A percentile compares a stretch with the other conserved stretches of the same genome.
Evolutionary conservation across 2,113 vertebrate genomes (phyloP).

Genomic region (Proterorhinus semilunaris): DNA sequence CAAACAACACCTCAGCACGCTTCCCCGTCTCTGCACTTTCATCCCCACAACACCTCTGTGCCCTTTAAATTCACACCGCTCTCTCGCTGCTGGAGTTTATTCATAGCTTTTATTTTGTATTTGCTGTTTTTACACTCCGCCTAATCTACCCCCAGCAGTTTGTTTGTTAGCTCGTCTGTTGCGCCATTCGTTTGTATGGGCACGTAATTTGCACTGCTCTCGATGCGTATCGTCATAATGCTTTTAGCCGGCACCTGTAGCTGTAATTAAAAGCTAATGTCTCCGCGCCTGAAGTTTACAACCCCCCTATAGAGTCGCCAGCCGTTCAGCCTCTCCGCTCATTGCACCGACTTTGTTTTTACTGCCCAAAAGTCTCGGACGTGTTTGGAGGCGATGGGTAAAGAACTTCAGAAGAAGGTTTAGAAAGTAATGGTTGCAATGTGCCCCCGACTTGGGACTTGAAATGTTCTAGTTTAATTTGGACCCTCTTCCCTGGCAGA

Average conservation of each 20-base stretch:
- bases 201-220: not conserved
- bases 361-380: not conserved
- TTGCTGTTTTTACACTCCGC: conserved; percentile 6
- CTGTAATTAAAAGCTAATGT: conserved; percentile 27
- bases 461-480: too few relatives aligned
- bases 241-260: conserved; percentile 22
- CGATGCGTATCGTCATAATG: conserved; percentile 1
- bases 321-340: conserved; percentile 19
- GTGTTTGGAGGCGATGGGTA: not conserved
- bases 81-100: conserved; percentile 13
- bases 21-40: not conserved
- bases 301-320: conserved; percentile 45
- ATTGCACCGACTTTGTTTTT: conserved; percentile 14
- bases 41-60: conserved; percentile 18
- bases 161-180: not conserved
- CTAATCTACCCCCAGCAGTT: not conserved
- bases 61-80: conserved; percentile 12
- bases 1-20: conserved; percentile 1
- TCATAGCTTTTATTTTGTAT: conserved; percentile 14
- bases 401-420: too few relatives aligned
- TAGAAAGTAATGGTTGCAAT: not conserved
- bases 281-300: conserved; percentile 23
- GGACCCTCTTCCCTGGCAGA: too few relatives aligned
- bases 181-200: not conserved
- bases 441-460: too few relatives aligned